Percentiles rank a stretch among this genome's conserved stretches.
Evolutionary conservation across 2,888 invertebrate species (phyloP).

Genomic region (Harpalus rufipes): DNA sequence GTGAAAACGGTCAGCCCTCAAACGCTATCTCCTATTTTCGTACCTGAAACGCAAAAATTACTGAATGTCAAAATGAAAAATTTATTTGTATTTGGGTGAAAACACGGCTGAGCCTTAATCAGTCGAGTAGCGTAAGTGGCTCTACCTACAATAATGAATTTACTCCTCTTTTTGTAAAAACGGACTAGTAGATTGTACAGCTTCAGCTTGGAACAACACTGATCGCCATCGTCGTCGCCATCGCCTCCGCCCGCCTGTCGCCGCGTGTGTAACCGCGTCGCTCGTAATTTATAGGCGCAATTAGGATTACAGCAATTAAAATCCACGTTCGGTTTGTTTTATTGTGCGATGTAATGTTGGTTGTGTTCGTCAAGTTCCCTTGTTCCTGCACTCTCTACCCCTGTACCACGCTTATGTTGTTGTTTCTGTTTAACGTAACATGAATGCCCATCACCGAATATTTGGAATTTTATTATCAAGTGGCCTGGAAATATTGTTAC

Average conservation of each 20-base stretch:
- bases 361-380: conserved; percentile 45
- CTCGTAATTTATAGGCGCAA: conserved; percentile 65
- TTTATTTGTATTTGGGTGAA: too few species aligned
- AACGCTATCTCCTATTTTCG: too few species aligned
- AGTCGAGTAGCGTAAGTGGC: too few species aligned
- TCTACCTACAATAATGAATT: too few species aligned
- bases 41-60: too few species aligned
- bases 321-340: conserved; percentile 66
- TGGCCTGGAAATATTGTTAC: conserved; percentile 37
- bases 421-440: conserved; percentile 45
- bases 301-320: conserved; percentile 66
- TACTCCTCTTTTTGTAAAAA: too few species aligned
- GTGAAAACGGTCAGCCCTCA: too few species aligned
- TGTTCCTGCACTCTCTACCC: conserved; percentile 22
- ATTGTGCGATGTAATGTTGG: conserved; percentile 58
- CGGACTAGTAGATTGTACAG: too few species aligned
- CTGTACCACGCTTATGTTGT: background rate
- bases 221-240: conserved; percentile 23
- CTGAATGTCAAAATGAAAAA: too few species aligned
- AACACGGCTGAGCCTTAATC: too few species aligned
- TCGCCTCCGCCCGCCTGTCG: background rate
- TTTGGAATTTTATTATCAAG: conserved; percentile 48
- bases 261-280: conserved; percentile 42
- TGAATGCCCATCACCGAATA: conserved; percentile 39
- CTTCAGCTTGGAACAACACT: background rate